phyloP scores from a whole-genome alignment of 1,140 invertebrate genomes.

The Caenorhabditis remanei region DNA sequence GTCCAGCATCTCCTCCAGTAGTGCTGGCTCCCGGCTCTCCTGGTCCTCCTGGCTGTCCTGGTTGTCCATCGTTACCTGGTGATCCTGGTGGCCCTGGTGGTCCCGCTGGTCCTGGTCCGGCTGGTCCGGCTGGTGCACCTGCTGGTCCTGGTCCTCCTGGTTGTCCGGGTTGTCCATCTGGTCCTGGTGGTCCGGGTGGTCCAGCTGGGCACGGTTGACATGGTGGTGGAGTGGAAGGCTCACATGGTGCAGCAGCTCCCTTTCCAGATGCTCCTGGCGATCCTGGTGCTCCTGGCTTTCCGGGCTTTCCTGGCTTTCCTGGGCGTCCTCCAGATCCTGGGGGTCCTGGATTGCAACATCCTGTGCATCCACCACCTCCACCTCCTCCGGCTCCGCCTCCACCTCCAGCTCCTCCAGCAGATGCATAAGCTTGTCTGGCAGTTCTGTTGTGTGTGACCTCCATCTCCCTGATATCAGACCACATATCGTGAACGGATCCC shows the following conservation, averaged over 20 bases:
- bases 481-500: constrained; percentile 76
- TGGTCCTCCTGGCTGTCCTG: constrained; percentile 44
- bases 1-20: constrained; percentile 1
- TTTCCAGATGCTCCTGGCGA: constrained; percentile 65
- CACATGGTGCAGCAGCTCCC: constrained; percentile 61
- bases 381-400: constrained; percentile 64
- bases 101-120: constrained; percentile 56
- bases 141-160: constrained; percentile 65
- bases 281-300: constrained; percentile 74
- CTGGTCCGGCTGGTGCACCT: constrained; percentile 60
- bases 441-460: constrained; percentile 69
- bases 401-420: constrained; percentile 65
- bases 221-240: constrained; percentile 71
- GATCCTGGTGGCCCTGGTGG: constrained; percentile 56
- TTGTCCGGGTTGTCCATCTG: constrained; percentile 61
- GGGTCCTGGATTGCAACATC: constrained; percentile 66
- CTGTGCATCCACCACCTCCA: constrained; percentile 54
- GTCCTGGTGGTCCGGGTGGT: constrained; percentile 64
- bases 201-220: constrained; percentile 70
- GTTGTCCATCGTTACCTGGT: constrained; percentile 57
- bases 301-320: constrained; percentile 69
- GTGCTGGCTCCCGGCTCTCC: background rate
- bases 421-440: constrained; percentile 63
- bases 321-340: constrained; percentile 68
- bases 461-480: constrained; percentile 76